phyloP scores from a whole-genome alignment of 2,113 vertebrate genomes.

The human region DNA sequence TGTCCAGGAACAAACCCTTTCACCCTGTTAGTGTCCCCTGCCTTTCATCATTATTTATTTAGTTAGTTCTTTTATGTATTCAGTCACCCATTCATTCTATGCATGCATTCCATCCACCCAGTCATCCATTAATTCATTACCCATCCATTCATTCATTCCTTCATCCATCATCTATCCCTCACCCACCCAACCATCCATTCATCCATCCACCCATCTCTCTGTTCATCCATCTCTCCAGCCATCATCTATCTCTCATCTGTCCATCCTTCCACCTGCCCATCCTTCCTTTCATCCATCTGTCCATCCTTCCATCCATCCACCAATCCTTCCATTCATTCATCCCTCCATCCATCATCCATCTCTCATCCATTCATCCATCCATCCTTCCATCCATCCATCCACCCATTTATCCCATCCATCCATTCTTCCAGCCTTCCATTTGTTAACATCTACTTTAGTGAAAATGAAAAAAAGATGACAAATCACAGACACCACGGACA shows the following conservation, averaged over 20 bases:
- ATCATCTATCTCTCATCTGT: too few species aligned
- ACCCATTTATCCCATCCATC: too few species aligned
- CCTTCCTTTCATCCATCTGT: background rate
- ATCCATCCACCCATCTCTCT: background rate
- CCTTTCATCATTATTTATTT: background rate
- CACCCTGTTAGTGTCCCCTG: too few species aligned
- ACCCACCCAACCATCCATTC: background rate
- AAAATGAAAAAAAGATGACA: background rate
- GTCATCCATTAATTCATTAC: background rate
- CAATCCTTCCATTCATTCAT: too few species aligned
- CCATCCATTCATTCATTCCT: accelerated
- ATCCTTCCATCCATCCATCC: too few species aligned
- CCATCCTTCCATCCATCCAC: background rate
- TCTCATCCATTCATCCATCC: too few species aligned
- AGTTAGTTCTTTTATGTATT: background rate
- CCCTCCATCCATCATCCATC: too few species aligned
- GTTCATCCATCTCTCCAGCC: too few species aligned
- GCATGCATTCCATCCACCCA: background rate
- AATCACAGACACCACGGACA: background rate
- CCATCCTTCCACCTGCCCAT: background rate
- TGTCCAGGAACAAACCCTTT: background rate
- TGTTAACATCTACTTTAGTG: background rate
- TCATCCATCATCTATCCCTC: too few species aligned
- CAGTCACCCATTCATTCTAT: background rate
- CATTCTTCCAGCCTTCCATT: too few species aligned